Base-by-base conservation (phyloP, 2,888 invertebrate species). In the Muschampia staudingeri region DNA sequence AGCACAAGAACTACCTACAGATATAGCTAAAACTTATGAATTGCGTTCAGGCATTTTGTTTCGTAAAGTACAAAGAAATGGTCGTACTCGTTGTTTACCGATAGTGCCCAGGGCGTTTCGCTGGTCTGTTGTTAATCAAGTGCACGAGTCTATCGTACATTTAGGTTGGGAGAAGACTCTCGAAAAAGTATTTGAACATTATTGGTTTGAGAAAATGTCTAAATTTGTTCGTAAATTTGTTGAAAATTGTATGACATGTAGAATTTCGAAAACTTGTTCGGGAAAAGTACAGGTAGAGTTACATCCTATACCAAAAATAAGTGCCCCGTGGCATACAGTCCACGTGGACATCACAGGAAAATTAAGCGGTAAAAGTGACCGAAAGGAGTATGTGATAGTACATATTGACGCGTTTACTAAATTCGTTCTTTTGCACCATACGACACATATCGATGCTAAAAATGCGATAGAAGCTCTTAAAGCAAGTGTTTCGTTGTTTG, bases 231-330 rank as follows among this genome's bases (percentile, higher is more conserved):
- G 56, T 9, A 70, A 70, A 6, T 70, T 70, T 25, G 70, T 70
- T 0, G 70, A 70, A n/a, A 42, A 42, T 40, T 91, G 91, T 77
- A 76, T 90, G 3, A 91, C 90, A 5, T 91, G 91, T 80, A 89
- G 84, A 83, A 42, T 89, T 9, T 83, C 90, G 0, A 91, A 91
- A 78, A 83, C 87, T 3, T 16, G 73, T 9, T 88, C 90, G 1
- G 92, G 92, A 8, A 89, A 87, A 79, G 70, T 85, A 25, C 89
- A 89, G 78, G 88, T 85, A 30, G 87, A 89, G 56, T 61, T 92
- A 1, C 91, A 91, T 67, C 89, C 91, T 0, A 92, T 91, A 8
- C 90, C 89, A 0, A 92, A 91, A 78, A 67, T 83, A 1, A 40
- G 77, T 1, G 82, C 86, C 9, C 85, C 86, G 0, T 91, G 90